Evolutionary conservation across 2,888 invertebrate species (phyloP).

Genomic region (Diachrysia chrysitis): DNA sequence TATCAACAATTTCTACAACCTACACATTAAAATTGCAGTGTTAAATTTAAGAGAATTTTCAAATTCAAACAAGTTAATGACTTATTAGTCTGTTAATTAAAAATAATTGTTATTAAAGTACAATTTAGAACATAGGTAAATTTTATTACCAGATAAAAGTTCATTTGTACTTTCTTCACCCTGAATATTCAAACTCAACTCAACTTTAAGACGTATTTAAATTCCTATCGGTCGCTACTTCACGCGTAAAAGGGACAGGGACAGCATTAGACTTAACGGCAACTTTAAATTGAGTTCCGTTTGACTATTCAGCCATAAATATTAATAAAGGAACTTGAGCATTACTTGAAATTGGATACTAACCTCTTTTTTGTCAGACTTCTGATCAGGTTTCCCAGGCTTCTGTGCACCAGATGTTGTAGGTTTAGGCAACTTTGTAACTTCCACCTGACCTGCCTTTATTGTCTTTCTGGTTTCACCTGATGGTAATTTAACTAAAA

Average conservation of each 20-base stretch:
- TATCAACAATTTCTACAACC: conserved; percentile 94
- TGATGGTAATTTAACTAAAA: conserved; percentile 83
- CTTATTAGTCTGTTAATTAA: background rate
- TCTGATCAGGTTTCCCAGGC: conserved; percentile 73
- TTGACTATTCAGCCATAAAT: too few species aligned
- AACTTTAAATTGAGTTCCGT: too few species aligned
- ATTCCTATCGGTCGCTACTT: too few species aligned
- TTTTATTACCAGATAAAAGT: background rate
- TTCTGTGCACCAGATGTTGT: conserved; percentile 76
- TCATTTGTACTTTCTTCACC: background rate
- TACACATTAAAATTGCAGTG: conserved; percentile 67
- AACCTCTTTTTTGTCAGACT: conserved; percentile 81
- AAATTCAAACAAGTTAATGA: background rate
- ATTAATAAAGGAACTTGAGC: too few species aligned
- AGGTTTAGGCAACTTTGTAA: conserved; percentile 79
- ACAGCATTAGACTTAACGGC: too few species aligned
- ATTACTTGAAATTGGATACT: conserved; percentile 9
- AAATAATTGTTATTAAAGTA: too few species aligned
- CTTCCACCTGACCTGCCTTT: conserved; percentile 82
- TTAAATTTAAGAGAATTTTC: conserved; percentile 28
- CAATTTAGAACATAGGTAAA: background rate
- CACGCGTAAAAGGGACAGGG: too few species aligned
- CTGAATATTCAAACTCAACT: too few species aligned
- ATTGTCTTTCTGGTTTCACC: conserved; percentile 81
- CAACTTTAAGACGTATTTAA: too few species aligned